Evolutionary conservation across 1,140 invertebrate species (phyloP), one percentile per base, ranked within the genome.

Genomic region (Limonius californicus): DNA sequence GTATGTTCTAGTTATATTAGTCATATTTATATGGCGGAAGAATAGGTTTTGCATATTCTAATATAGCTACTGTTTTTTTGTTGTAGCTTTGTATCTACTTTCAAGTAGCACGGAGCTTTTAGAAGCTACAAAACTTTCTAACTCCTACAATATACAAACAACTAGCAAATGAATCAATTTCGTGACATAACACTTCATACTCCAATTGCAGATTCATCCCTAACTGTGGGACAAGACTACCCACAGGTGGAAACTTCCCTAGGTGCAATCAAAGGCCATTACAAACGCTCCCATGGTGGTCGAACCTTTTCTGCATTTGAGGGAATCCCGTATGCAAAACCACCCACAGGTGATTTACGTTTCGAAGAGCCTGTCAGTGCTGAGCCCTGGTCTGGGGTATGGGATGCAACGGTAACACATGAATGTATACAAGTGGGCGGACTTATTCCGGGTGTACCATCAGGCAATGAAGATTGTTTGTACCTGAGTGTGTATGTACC

Each of bases 271-370:
- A 59, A 14, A 1, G 63, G 63, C 0, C 23, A 57, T 20, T 19
- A 21, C 15, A 11, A 39, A 23, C 42, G 16, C 12, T 77, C 78
- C 2, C 59, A 70, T 20, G 66, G 76, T 55, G 76, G 76, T 11
- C 70, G 66, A 68, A 61, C 62, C 7, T 80, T 82, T 19, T 77
- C 82, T 56, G 79, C 80, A 7, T 87, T 84, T 61, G 75, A 82
- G 60, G 82, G 83, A 11, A 80, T 87, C 55, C 85, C 85, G 12
- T 87, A 83, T 65, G 85, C 85, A 4, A 69, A 80, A 61, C 80
- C 85, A 6, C 42, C 42, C 2, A 18, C 14, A 15, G 42, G 42
- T 12, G 16, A 45, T 18, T 45, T 45, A 12, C n/a, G 42, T 6
- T 45, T 45, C 14, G 42, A 45, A 45, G n/a, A n/a, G 14, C 42